phyloP scores from a whole-genome alignment of 2,113 vertebrate genomes.

The Pogonocichla stellata region DNA sequence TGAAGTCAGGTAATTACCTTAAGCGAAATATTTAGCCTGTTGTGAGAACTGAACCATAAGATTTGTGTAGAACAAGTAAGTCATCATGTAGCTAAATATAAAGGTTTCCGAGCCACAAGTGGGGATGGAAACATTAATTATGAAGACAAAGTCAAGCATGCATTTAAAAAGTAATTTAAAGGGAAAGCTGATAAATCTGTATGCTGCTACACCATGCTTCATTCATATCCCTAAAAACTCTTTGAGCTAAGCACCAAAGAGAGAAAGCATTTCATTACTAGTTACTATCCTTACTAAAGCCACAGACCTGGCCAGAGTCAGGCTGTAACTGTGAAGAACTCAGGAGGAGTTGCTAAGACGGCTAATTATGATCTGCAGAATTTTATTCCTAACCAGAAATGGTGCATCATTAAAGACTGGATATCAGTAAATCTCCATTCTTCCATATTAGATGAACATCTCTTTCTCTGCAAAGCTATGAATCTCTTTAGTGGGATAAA shows the following conservation, averaged over 20 bases:
- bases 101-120: neutral
- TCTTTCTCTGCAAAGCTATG: neutral
- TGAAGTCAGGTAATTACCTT: slow-evolving; percentile 61
- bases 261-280: neutral
- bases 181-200: slow-evolving; percentile 14
- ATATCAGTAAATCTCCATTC: neutral
- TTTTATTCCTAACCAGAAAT: neutral
- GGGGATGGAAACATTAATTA: slow-evolving; percentile 23
- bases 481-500: neutral
- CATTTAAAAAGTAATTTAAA: neutral
- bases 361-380: neutral
- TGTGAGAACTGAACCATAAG: slow-evolving; percentile 34
- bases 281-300: neutral
- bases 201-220: neutral
- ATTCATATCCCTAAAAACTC: neutral
- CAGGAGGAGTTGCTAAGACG: neutral
- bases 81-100: neutral
- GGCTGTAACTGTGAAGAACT: neutral
- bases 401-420: neutral
- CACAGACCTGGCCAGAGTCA: neutral
- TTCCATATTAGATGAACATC: neutral
- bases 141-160: neutral
- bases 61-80: slow-evolving; percentile 39
- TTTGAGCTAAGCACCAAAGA: neutral
- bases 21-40: slow-evolving; percentile 60